These are phyloP conservation scores for Capra hircus DNA, from an alignment of 2,113 vertebrate genomes.

Conservation along the genomic window DNA sequence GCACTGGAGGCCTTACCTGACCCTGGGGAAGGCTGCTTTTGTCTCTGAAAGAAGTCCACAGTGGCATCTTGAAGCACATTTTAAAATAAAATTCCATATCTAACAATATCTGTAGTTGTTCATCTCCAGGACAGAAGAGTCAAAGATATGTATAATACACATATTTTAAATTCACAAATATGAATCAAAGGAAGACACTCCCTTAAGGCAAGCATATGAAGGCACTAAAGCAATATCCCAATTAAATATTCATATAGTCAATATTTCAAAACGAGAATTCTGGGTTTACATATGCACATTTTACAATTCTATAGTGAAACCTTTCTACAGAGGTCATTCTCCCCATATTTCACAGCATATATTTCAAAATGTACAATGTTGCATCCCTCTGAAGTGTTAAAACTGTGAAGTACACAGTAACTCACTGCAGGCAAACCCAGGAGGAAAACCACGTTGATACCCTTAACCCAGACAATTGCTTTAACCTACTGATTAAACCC, in stretches of 20 bases:
- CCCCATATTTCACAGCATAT: conserved; percentile 75
- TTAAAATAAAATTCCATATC: conserved; percentile 70
- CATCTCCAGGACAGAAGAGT: conserved; percentile 71
- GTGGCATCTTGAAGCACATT: conserved; percentile 28
- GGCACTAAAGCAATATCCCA: conserved; percentile 79
- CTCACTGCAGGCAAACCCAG: conserved; percentile 69
- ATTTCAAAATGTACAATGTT: conserved; percentile 69
- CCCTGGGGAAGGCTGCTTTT: neutral
- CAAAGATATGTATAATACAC: conserved; percentile 73
- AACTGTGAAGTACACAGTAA: conserved; percentile 72
- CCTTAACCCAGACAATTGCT: conserved; percentile 45
- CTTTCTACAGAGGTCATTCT: conserved; percentile 81
- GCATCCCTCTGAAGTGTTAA: conserved; percentile 64
- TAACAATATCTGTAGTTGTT: conserved; percentile 72
- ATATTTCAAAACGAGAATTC: conserved; percentile 84
- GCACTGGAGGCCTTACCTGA: neutral
- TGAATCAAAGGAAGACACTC: conserved; percentile 82
- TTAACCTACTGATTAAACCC: conserved; percentile 29
- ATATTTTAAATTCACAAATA: conserved; percentile 77
- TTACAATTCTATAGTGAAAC: conserved; percentile 82
- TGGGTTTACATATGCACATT: conserved; percentile 81
- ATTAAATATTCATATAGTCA: conserved; percentile 85
- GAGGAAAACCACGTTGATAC: conserved; percentile 59
- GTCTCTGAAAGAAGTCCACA: conserved; percentile 27
- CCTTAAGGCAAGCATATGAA: conserved; percentile 81